phyloP scores from a whole-genome alignment of 2,797 vertebrate genomes.

The Corythornis leucogaster region DNA sequence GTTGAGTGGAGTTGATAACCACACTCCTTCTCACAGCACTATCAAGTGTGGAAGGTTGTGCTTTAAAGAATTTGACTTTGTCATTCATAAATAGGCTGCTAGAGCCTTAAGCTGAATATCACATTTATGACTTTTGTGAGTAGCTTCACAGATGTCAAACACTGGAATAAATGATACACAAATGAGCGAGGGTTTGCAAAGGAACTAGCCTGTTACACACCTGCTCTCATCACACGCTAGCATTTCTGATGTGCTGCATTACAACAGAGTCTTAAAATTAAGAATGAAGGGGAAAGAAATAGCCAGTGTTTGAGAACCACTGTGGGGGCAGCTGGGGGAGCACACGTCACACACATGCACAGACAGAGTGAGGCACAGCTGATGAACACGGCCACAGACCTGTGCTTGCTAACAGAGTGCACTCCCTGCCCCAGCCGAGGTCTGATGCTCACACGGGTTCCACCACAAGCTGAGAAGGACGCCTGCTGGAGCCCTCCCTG shows the following conservation, averaged over 20 bases:
- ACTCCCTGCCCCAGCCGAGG: too few species aligned
- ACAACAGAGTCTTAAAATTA: background rate
- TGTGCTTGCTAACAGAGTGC: background rate
- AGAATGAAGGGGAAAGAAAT: background rate
- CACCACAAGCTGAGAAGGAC: too few species aligned
- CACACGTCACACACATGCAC: background rate
- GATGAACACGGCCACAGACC: background rate
- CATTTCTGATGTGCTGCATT: background rate
- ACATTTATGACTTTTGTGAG: background rate
- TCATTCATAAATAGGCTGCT: background rate
- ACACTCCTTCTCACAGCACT: constrained; percentile 5
- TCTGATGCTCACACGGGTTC: too few species aligned
- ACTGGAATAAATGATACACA: background rate
- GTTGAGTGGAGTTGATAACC: constrained; percentile 21
- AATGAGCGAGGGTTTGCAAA: background rate
- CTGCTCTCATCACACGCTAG: background rate
- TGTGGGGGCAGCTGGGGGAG: background rate
- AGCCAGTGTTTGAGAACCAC: background rate
- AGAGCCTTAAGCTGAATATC: background rate
- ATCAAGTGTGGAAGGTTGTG: constrained; percentile 21
- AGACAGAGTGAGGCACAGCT: background rate
- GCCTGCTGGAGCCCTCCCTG: too few species aligned
- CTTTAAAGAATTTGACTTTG: background rate
- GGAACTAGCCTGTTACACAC: background rate
- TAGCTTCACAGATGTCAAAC: background rate